Evolutionary conservation across 2,113 vertebrate species (phyloP).

Genomic region (Tonatia bakeri): DNA sequence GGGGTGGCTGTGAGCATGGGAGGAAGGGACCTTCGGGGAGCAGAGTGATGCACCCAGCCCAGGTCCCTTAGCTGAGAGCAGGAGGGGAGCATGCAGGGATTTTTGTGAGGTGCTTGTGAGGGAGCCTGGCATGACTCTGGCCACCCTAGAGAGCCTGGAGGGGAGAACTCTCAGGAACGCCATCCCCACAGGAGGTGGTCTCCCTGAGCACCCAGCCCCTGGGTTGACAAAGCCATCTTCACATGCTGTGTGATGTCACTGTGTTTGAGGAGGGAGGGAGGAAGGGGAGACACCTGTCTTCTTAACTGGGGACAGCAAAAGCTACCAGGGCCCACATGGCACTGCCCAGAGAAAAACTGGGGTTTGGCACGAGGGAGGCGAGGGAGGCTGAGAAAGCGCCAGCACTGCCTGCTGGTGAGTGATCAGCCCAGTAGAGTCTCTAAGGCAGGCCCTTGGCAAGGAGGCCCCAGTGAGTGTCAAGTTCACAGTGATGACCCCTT

Average conservation of each 20-base stretch:
- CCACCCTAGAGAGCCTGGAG: background rate
- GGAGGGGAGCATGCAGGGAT: accelerated
- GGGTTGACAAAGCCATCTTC: too few species aligned
- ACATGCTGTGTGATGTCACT: background rate
- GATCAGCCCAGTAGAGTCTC: background rate
- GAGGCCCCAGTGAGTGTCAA: background rate
- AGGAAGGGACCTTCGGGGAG: too few species aligned
- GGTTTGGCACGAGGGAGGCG: too few species aligned
- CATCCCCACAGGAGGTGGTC: background rate
- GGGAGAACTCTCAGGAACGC: too few species aligned
- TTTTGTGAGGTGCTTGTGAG: background rate
- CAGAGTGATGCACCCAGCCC: background rate
- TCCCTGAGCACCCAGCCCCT: background rate
- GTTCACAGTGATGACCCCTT: background rate
- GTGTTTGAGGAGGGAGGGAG: background rate
- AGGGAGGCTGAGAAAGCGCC: background rate
- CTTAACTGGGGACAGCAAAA: background rate
- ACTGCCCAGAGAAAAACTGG: background rate
- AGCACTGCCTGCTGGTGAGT: background rate
- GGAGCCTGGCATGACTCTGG: accelerated
- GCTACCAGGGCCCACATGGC: background rate
- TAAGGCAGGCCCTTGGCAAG: too few species aligned
- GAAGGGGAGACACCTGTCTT: background rate
- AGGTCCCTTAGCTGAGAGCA: background rate
- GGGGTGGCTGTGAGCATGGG: background rate